phyloP scores from a whole-genome alignment of 2,113 vertebrate genomes.

The Cariama cristata region DNA sequence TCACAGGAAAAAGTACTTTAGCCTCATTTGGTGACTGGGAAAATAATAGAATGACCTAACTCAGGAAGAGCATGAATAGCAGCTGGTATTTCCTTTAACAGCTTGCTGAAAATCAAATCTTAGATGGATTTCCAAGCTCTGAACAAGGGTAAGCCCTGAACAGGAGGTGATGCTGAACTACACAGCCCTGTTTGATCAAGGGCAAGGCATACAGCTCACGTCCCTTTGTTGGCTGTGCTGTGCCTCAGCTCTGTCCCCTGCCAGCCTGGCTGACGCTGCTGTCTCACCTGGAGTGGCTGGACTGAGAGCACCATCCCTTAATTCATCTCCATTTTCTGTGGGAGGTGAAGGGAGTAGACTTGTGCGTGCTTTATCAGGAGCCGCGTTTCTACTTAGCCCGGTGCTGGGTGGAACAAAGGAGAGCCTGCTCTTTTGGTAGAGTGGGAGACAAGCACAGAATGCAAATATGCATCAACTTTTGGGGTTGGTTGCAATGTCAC shows the following conservation, averaged over 20 bases:
- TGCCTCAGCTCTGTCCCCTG: background rate
- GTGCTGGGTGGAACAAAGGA: background rate
- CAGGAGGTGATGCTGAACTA: background rate
- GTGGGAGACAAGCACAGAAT: background rate
- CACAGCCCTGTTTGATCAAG: background rate
- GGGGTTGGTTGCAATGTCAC: background rate
- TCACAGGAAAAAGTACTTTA: slow-evolving; percentile 22
- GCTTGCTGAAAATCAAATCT: slow-evolving; percentile 15
- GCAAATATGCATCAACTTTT: background rate
- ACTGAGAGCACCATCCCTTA: background rate
- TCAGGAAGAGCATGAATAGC: slow-evolving; percentile 39
- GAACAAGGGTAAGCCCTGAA: background rate
- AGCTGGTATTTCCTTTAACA: slow-evolving; percentile 19
- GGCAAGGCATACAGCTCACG: background rate
- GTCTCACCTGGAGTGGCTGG: background rate
- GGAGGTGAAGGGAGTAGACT: background rate
- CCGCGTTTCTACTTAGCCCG: background rate
- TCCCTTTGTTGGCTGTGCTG: background rate
- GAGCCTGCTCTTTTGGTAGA: background rate
- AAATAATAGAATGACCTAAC: slow-evolving; percentile 54
- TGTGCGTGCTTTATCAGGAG: background rate
- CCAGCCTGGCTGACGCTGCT: background rate
- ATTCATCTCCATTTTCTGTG: background rate
- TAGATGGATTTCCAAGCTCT: slow-evolving; percentile 9
- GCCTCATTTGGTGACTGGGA: background rate